Base-by-base conservation (phyloP, 2,113 vertebrate species). In the Mellivora capensis region DNA sequence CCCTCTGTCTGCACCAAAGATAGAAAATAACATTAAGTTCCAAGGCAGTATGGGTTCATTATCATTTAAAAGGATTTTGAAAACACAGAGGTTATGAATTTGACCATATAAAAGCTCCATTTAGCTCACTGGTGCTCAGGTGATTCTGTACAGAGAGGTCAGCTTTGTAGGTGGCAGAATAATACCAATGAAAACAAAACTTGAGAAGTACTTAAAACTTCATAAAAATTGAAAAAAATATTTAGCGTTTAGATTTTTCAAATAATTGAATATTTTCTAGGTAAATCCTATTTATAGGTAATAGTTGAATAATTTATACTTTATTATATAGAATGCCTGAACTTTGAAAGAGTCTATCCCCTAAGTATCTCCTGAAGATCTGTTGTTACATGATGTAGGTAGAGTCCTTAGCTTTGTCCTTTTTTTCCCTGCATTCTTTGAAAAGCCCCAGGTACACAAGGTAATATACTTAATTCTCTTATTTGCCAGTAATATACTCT, bases 61-160 rank as follows among this genome's bases (percentile, higher is more conserved):
- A 97, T 81, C 95, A 96, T 96, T 96, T 98, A 96, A 98, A 98
- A 98, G 77, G 96, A 96, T 97, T 98, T 98, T 89, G 31, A 98
- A 97, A 98, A 93, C 87, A 86, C 54, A 89, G 81, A 98, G 95
- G 97, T 98, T 98, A 93, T 88, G 76, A 96, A 93, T 97, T 96
- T 97, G 98, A 97, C 95, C 93, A 90, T 92, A 69, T 94, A 97
- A 98, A 97, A 97, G 95, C 93, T 97, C 93, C 95, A 89, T 88
- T 98, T 98, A 94, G 87, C 72, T 95, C 62, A 44, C 80, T 64
- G 62, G n/a, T 86, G 34, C 77, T 94, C 72, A 93, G 93, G 47
- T 93, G 90, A 82, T 86, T 17, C n/a, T 72, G 23, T 59, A 64
- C 15, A 93, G 23, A 86, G 81, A 94, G 86, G 74, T 96, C 77